phyloP scores from a whole-genome alignment of 2,797 vertebrate genomes.

The Oreonectes daqikongensis region DNA sequence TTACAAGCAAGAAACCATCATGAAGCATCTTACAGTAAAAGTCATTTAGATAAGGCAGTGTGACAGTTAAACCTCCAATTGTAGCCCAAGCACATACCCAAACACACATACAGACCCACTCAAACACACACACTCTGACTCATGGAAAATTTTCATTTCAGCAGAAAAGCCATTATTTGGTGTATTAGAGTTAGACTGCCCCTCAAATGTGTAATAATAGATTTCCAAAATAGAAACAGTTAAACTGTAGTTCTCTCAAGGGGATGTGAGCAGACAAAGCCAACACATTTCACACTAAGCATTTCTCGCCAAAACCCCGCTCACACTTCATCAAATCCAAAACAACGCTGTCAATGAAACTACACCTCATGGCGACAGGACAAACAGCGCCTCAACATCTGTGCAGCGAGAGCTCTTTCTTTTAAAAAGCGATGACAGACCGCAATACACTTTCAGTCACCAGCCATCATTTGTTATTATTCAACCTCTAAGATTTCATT shows the following conservation, averaged over 20 bases:
- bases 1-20: neutral
- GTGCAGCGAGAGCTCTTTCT: constrained; percentile 10
- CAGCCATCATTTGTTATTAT: constrained; percentile 38
- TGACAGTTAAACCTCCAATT: neutral
- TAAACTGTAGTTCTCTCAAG: constrained; percentile 20
- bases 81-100: neutral
- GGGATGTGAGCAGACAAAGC: constrained; percentile 39
- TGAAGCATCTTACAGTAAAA: neutral
- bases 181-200: constrained; percentile 11
- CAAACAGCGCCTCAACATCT: constrained; percentile 49
- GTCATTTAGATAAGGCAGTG: constrained; percentile 10
- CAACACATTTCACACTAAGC: constrained; percentile 36
- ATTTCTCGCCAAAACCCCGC: constrained; percentile 4
- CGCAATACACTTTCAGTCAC: constrained; percentile 23
- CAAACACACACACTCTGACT: constrained; percentile 13
- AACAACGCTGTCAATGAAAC: constrained; percentile 38
- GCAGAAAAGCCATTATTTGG: constrained; percentile 9
- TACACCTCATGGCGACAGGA: constrained; percentile 32
- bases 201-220: constrained; percentile 24
- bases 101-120: constrained; percentile 4
- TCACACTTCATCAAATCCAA: constrained; percentile 43
- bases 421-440: constrained; percentile 23
- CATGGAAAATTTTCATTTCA: neutral
- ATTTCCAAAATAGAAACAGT: constrained; percentile 24
- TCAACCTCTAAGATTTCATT: constrained; percentile 39